Base-by-base conservation (phyloP, 2,113 vertebrate species). In the Brachyistius frenatus region DNA sequence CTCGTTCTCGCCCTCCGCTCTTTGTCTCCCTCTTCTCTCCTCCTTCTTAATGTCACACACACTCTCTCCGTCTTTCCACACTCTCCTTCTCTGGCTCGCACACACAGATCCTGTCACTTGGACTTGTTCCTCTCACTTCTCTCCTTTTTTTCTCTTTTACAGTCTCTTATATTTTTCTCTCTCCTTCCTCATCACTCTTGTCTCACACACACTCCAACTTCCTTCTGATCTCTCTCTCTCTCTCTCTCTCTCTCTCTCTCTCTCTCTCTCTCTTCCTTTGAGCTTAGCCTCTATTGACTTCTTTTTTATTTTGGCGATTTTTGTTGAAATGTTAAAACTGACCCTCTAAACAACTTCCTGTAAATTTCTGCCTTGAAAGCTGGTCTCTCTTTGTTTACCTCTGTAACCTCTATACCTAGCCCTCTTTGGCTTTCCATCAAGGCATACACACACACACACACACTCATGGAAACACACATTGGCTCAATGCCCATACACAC, bases 361-460 rank as follows among this genome's bases (percentile, higher is more conserved):
- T 41, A 36, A 60, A 67, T 47, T 62, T 78, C 8, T 7, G 79
- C 70, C 39, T 66, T 71, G 32, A 44, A 30, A 69, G 61, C 67
- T 85, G 15, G 62, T 56, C 41, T 72, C 50, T 74, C 53, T 88
- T 66, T 74, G 53, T 84, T 83, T 87, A 82, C 83, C 66, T 87
- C 67, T 69, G 74, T 82, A 63, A 91, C 83, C 80, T 85, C 77
- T 70, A 70, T 76, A 84, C 78, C 85, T 86, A 80, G 80, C 68
- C 63, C 32, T 68, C 62, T 58, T 77, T 87, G 85, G 82, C 85
- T 83, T 79, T 54, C 73, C 30, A 83, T 86, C 83, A 76, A 81
- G 64, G 60, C 57, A 69, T 47, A 81, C 64, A 52, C 65, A 61
- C 61, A 65, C 53, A 61, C 56, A 52, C 47, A 47, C 44, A n/a